Percentiles rank a stretch among this genome's conserved stretches.
These are phyloP conservation scores for Nebria salina DNA, from an alignment of 2,888 invertebrate species.

Conservation along the genomic window DNA sequence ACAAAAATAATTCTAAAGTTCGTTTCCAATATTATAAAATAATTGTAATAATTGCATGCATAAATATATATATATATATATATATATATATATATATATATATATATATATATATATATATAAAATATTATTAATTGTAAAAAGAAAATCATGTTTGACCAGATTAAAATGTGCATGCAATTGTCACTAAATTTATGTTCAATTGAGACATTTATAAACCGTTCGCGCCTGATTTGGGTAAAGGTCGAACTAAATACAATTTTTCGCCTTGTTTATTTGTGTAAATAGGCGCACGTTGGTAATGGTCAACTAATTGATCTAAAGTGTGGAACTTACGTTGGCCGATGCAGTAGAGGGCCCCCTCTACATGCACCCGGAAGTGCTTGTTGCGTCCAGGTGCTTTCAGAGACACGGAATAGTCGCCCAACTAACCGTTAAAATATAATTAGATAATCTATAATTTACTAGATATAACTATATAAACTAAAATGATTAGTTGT, in stretches of 20 bases:
- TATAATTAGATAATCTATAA: neutral
- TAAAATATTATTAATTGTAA: conserved; percentile 29
- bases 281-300: conserved; percentile 98
- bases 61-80: conserved; percentile 21
- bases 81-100: conserved; percentile 22
- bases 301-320: conserved; percentile 97
- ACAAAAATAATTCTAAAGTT: conserved; percentile 33
- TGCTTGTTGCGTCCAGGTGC: conserved; percentile 98
- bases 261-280: conserved; percentile 98
- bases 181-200: conserved; percentile 15
- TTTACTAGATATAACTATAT: neutral
- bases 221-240: conserved; percentile 72
- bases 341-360: conserved; percentile 94
- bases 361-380: conserved; percentile 97
- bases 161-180: conserved; percentile 48
- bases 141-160: conserved; percentile 49
- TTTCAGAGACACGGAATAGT: conserved; percentile 97
- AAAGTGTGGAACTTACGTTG: conserved; percentile 96
- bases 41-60: conserved; percentile 25
- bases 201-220: conserved; percentile 38
- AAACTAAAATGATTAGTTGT: conserved; percentile 10
- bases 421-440: conserved; percentile 80
- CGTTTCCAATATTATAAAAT: conserved; percentile 28
- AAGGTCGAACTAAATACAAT: conserved; percentile 93
- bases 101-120: conserved; percentile 22